Conservation (phyloP, 2,888 invertebrate species). For the Pristionchus fissidentatus region DNA sequence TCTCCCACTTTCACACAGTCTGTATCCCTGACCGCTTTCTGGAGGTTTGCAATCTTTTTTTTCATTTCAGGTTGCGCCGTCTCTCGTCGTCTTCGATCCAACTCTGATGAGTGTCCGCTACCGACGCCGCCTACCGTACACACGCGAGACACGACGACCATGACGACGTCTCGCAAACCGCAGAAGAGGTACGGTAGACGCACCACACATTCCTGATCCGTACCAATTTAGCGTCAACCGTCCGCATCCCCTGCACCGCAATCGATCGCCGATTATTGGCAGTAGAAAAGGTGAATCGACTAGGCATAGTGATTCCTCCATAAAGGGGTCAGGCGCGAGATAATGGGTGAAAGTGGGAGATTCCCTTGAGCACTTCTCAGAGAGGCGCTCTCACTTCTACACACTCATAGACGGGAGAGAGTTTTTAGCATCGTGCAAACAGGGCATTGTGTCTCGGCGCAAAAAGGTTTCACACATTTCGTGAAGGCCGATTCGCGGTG, state of each 20-base stretch:
- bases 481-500: too few species aligned
- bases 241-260: slow-evolving; percentile 45
- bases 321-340: too few species aligned
- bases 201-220: not conserved
- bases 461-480: too few species aligned
- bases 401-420: too few species aligned
- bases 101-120: not conserved
- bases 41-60: not conserved
- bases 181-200: not conserved
- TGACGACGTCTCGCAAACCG: not conserved
- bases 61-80: slow-evolving; percentile 51
- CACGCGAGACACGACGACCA: not conserved
- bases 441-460: too few species aligned
- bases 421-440: too few species aligned
- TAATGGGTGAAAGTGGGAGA: too few species aligned
- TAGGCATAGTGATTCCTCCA: too few species aligned
- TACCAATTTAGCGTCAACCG: not conserved
- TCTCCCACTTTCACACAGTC: too few species aligned
- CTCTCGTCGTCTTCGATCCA: slow-evolving; percentile 54
- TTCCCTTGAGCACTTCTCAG: too few species aligned
- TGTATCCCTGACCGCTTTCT: too few species aligned
- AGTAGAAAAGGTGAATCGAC: not conserved
- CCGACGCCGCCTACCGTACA: not conserved
- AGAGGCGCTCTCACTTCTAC: too few species aligned
- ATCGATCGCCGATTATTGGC: slow-evolving; percentile 7